phyloP scores from a whole-genome alignment of 2,888 invertebrate species.

The Cantharis rustica region DNA sequence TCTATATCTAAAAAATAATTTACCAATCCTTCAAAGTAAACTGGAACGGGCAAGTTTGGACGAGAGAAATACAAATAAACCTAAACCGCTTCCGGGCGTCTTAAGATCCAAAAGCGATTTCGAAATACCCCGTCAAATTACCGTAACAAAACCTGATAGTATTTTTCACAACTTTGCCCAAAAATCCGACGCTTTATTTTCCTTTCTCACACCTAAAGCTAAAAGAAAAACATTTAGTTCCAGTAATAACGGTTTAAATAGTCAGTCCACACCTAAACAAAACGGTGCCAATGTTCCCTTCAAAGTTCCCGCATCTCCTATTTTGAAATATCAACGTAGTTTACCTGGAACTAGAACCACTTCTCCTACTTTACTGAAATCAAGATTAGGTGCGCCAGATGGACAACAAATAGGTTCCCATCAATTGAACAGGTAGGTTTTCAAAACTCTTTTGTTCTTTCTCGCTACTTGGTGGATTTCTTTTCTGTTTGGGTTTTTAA shows the following conservation, averaged over 20 bases:
- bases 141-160: conserved; percentile 20
- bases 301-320: conserved; percentile 44
- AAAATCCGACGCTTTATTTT: conserved; percentile 57
- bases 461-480: conserved; percentile 31
- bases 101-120: conserved; percentile 53
- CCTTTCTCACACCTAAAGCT: conserved; percentile 64
- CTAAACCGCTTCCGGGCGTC: conserved; percentile 40
- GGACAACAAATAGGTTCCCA: conserved; percentile 39
- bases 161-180: conserved; percentile 44
- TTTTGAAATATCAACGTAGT: conserved; percentile 39
- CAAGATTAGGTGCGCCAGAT: conserved; percentile 37
- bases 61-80: conserved; percentile 5
- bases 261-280: conserved; percentile 42
- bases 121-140: conserved; percentile 44
- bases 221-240: conserved; percentile 49
- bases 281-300: conserved; percentile 36
- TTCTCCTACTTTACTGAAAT: conserved; percentile 48
- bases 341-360: conserved; percentile 46
- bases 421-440: conserved; percentile 45
- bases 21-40: not conserved
- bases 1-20: not conserved
- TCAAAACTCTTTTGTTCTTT: conserved; percentile 16
- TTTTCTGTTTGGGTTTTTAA: conserved; percentile 34
- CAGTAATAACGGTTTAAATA: conserved; percentile 16
- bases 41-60: conserved; percentile 18